These are phyloP conservation scores for Apistogramma diplotaenia DNA, from an alignment of 2,113 vertebrate species.

Conservation along the genomic window DNA sequence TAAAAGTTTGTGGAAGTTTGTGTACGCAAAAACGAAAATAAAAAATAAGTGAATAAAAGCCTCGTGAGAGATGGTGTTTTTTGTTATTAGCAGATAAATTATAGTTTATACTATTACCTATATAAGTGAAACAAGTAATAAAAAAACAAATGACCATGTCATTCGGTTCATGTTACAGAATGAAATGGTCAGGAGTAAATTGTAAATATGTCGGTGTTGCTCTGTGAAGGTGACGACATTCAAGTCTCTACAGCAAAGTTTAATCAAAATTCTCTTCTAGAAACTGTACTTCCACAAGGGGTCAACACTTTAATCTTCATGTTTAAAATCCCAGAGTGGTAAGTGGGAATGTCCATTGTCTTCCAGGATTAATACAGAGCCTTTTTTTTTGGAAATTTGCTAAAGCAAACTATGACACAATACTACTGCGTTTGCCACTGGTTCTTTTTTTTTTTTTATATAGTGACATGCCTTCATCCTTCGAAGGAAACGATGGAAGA, in stretches of 20 bases:
- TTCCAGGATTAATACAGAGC: not conserved
- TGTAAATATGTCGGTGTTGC: not conserved
- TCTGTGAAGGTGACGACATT: not conserved
- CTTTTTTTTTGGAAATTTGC: not conserved
- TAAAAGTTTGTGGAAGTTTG: not conserved
- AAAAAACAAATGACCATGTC: too few relatives aligned
- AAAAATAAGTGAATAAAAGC: too few relatives aligned
- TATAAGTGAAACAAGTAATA: not conserved
- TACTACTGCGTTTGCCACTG: not conserved
- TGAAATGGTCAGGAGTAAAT: not conserved
- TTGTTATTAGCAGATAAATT: not conserved
- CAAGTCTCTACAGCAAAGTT: not conserved
- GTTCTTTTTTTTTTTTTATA: not conserved
- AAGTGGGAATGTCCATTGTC: not conserved
- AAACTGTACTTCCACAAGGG: constrained; percentile 45
- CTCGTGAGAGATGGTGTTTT: too few relatives aligned
- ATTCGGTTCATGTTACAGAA: too few relatives aligned
- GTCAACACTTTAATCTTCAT: constrained; percentile 57
- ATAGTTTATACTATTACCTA: not conserved
- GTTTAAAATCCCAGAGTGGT: constrained; percentile 65
- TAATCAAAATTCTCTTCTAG: constrained; percentile 20
- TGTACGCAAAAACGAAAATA: not conserved
- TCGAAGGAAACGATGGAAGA: not conserved
- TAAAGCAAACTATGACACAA: not conserved
- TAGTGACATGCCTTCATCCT: not conserved